Evolutionary conservation across 2,888 invertebrate species (phyloP).

Genomic region (Himalopsyche anomala): DNA sequence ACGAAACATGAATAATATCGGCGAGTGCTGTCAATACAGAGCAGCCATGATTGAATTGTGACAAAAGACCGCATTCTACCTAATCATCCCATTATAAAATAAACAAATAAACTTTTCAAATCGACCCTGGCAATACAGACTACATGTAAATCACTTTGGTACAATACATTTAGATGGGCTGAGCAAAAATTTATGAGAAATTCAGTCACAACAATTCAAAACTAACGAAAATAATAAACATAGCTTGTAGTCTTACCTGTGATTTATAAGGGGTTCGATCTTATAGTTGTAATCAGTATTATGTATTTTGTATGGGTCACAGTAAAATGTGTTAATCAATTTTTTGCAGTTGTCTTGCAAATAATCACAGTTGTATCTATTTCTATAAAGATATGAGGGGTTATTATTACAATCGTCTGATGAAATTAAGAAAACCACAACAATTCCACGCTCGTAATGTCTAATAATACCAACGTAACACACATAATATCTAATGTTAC

Average conservation of each 20-base stretch:
- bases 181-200: background rate
- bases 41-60: constrained; percentile 22
- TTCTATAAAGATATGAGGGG: background rate
- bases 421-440: background rate
- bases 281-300: constrained; percentile 25
- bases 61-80: background rate
- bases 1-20: background rate
- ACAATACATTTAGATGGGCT: background rate
- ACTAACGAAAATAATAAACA: constrained; percentile 10
- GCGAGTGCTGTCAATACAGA: background rate
- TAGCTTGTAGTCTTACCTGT: background rate
- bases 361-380: background rate
- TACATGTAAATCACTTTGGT: too few relatives aligned
- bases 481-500: background rate
- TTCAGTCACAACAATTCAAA: constrained; percentile 8
- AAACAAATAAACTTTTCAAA: background rate
- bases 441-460: constrained; percentile 20
- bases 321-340: background rate
- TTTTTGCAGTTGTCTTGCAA: background rate
- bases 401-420: background rate
- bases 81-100: constrained; percentile 18
- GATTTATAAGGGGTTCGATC: constrained; percentile 9
- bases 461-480: background rate
- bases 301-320: background rate
- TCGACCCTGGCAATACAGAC: too few relatives aligned